A percentile compares a stretch with the other conserved stretches of the same genome.
Evolutionary conservation across 2,888 invertebrate species (phyloP).

Genomic region (Dryocosmus kuriphilus): DNA sequence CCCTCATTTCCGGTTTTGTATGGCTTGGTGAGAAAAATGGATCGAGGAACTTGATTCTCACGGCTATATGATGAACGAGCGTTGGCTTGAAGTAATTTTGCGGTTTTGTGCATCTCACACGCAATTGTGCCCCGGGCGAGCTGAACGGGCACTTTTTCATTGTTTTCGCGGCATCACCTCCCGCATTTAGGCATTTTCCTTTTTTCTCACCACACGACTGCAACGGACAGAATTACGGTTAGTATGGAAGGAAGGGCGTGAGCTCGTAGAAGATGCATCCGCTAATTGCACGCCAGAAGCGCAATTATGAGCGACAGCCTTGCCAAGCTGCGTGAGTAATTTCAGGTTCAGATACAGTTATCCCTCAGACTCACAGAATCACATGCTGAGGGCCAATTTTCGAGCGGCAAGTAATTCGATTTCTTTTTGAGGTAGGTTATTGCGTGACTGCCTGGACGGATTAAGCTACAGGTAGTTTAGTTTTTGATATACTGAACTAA

Average conservation of each 20-base stretch:
- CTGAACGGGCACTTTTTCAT: background rate
- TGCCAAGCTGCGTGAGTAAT: background rate
- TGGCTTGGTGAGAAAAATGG: background rate
- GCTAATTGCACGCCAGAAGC: constrained; percentile 7
- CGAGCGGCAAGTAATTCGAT: background rate
- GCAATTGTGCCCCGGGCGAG: constrained; percentile 4
- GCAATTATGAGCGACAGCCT: constrained; percentile 7
- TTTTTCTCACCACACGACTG: background rate
- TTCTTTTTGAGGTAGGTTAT: background rate
- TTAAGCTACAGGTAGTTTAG: background rate
- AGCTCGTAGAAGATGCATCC: background rate
- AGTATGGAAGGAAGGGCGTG: background rate
- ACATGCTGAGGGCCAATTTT: background rate
- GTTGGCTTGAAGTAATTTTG: constrained; percentile 2
- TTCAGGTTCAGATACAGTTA: background rate
- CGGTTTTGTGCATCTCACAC: constrained; percentile 28
- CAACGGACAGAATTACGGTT: too few species aligned
- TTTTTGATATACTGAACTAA: background rate
- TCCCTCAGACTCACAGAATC: background rate
- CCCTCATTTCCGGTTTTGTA: background rate
- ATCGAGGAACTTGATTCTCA: background rate
- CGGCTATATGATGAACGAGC: constrained; percentile 2
- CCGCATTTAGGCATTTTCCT: background rate
- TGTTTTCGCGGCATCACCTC: background rate
- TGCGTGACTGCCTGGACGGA: background rate